phyloP scores from a whole-genome alignment of 2,888 invertebrate species.

The Parnassius orleans region DNA sequence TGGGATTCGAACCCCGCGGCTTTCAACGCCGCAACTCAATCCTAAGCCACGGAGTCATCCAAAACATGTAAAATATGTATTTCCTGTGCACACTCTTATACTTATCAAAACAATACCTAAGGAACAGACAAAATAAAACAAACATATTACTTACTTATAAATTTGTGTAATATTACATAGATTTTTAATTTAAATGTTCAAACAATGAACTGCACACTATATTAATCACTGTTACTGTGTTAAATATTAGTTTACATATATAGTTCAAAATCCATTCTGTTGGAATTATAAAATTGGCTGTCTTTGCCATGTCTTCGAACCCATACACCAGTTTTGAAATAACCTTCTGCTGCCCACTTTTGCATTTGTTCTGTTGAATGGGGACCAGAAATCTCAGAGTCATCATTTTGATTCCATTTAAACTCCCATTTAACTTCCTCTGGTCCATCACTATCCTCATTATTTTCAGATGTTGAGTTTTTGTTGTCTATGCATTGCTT shows the following conservation, averaged over 20 bases:
- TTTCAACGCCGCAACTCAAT: too few species aligned
- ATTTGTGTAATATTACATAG: too few species aligned
- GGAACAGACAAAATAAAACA: too few species aligned
- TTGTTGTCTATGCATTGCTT: conserved; percentile 70
- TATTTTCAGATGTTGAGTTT: conserved; percentile 43
- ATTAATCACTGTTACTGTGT: too few species aligned
- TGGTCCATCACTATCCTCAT: conserved; percentile 50
- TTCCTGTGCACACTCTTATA: too few species aligned
- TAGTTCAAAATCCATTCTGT: conserved; percentile 95
- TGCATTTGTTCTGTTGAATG: conserved; percentile 93
- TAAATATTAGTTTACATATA: conserved; percentile 81
- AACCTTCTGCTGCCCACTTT: conserved; percentile 92
- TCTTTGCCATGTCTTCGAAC: conserved; percentile 89
- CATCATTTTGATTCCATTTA: conserved; percentile 90
- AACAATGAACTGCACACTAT: too few species aligned
- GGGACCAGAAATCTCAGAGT: conserved; percentile 90
- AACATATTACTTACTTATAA: too few species aligned
- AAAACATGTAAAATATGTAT: too few species aligned
- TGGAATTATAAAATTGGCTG: conserved; percentile 91
- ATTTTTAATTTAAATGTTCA: too few species aligned
- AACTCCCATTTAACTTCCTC: conserved; percentile 91
- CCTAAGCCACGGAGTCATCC: too few species aligned
- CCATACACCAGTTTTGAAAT: conserved; percentile 92
- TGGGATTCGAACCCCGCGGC: too few species aligned
- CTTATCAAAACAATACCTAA: too few species aligned